Evolutionary conservation across 2,888 invertebrate genomes (phyloP), one percentile per base, ranked within the genome.

Genomic region (Drosophila longiperda): DNA sequence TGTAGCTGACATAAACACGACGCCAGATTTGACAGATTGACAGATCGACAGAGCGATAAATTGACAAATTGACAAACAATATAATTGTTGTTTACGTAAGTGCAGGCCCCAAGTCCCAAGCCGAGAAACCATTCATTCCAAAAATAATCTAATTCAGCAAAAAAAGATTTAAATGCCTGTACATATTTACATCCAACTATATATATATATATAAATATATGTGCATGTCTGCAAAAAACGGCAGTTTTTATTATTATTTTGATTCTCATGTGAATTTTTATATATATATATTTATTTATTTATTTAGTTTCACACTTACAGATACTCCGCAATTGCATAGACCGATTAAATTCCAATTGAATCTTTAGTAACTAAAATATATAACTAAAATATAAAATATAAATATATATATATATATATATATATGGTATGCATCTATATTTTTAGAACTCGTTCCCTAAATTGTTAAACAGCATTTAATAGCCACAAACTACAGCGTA

Each of bases 61-160:
- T 71, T 49, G 49, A 65, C 58, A 40, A 52, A 48, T 55, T 49
- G 54, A 45, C 50, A 32, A 73, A 45, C 40, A 65, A 55, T 42
- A 58, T 57, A 58, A 48, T 53, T 71, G 33, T 61, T 74, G 67
- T 74, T 67, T 78, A 72, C 49, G 65, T 80, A 83, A 87, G 62
- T 63, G 32, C 62, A 59, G 54, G 59, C n/a, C 26, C 26, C 26
- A 26, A 26, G 38, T 58, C 42, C 60, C 53, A n/a, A 40, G 15
- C 29, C 48, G 29, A 66, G 50, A 23, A 23, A 49, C 68, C 67
- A 80, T 75, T 83, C 89, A 83, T 86, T 33, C 34, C 66, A 23
- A 23, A 23, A 45, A 45, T 15, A 45, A 45, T 45, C 23, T 45
- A 45, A 45, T 45, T 45, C 45, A 45, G 45, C 45, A 15, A 45